Evolutionary conservation across 2,797 vertebrate species (phyloP).

Genomic region (Esox masquinongy): DNA sequence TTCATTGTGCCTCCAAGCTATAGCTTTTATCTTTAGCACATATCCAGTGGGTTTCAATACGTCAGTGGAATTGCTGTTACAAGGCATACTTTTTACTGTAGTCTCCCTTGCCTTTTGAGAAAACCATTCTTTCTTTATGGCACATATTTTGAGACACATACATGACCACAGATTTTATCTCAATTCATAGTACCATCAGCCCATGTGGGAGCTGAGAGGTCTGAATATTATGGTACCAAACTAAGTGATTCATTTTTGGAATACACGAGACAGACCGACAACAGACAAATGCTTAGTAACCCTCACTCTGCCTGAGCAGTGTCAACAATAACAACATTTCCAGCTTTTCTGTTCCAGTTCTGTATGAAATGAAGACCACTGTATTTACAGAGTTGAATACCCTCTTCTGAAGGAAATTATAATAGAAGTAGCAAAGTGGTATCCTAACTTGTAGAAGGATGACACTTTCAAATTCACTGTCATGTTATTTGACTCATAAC

Average conservation of each 20-base stretch:
- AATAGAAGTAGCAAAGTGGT: constrained; percentile 30
- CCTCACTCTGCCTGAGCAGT: constrained; percentile 31
- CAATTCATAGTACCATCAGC: constrained; percentile 46
- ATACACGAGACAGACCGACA: neutral
- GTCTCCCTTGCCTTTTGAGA: constrained; percentile 64
- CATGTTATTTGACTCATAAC: constrained; percentile 19
- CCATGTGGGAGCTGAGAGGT: constrained; percentile 29
- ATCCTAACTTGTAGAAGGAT: constrained; percentile 39
- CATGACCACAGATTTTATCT: constrained; percentile 68
- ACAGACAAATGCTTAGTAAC: neutral
- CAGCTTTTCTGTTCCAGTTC: constrained; percentile 52
- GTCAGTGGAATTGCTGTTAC: constrained; percentile 25
- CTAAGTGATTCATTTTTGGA: constrained; percentile 38
- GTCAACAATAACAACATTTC: constrained; percentile 24
- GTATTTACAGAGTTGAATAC: constrained; percentile 42
- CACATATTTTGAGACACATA: constrained; percentile 51
- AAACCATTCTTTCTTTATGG: constrained; percentile 43
- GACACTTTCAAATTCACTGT: constrained; percentile 15
- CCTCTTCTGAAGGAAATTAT: constrained; percentile 14
- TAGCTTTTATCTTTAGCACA: constrained; percentile 38
- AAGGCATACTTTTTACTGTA: constrained; percentile 5
- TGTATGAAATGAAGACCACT: constrained; percentile 41
- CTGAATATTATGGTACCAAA: constrained; percentile 50
- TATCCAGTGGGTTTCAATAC: constrained; percentile 32
- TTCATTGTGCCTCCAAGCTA: constrained; percentile 67